Conservation (phyloP, 2,113 vertebrate genomes). For the Asarcornis scutulata region DNA sequence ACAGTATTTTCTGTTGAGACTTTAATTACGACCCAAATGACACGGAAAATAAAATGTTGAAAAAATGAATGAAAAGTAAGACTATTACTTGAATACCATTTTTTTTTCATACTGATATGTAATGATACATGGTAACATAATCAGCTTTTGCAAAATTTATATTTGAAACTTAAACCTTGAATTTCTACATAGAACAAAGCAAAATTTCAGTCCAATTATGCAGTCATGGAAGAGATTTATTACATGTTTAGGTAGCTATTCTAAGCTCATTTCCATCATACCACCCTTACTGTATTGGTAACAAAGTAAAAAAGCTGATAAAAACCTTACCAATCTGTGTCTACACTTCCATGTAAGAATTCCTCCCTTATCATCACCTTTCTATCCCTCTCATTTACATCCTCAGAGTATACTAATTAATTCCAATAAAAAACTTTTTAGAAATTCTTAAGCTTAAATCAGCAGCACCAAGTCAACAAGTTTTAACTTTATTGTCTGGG, state of each 20-base stretch:
- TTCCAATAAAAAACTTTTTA: neutral
- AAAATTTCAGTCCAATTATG: neutral
- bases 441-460: neutral
- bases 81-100: neutral
- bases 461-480: neutral
- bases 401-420: neutral
- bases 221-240: neutral
- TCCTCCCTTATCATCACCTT: neutral
- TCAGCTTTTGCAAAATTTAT: neutral
- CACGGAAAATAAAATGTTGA: neutral
- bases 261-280: neutral
- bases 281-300: neutral
- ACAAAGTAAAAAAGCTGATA: neutral
- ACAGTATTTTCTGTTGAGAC: accelerated
- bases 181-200: neutral
- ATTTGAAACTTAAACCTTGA: neutral
- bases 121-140: neutral
- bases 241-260: neutral
- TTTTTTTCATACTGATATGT: neutral
- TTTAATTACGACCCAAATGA: neutral
- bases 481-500: too few relatives aligned
- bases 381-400: neutral
- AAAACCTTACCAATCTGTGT: accelerated
- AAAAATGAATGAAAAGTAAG: neutral
- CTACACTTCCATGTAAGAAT: neutral